A percentile compares a stretch with the other conserved stretches of the same genome.
Evolutionary conservation across 1,140 invertebrate species (phyloP).

Genomic region (Drosophila triauraria): DNA sequence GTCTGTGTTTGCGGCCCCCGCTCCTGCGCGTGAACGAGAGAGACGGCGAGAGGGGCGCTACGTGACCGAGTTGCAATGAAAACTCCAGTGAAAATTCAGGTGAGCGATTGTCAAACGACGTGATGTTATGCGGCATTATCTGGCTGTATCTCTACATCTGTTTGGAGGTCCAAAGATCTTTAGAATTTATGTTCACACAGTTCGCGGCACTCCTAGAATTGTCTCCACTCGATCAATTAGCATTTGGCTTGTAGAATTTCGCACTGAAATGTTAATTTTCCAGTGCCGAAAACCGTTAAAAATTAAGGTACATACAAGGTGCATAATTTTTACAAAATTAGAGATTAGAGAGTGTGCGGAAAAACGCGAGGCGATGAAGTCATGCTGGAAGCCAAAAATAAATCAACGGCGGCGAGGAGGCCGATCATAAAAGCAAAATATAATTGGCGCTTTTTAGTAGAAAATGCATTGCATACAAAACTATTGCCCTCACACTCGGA

Average conservation of each 20-base stretch:
- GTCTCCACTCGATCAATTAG: slow-evolving; percentile 42
- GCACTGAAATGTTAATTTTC: slow-evolving; percentile 64
- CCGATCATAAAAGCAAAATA: slow-evolving; percentile 75
- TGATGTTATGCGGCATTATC: slow-evolving; percentile 35
- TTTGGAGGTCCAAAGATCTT: slow-evolving; percentile 5
- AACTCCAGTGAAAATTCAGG: slow-evolving; percentile 50
- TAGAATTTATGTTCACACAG: slow-evolving; percentile 26
- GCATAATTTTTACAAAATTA: slow-evolving; percentile 59
- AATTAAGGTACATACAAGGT: slow-evolving; percentile 64
- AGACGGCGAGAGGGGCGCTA: slow-evolving; percentile 57
- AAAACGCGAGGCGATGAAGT: slow-evolving; percentile 67
- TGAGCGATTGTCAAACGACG: slow-evolving; percentile 41
- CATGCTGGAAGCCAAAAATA: slow-evolving; percentile 77
- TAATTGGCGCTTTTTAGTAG: slow-evolving; percentile 75
- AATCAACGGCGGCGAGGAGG: slow-evolving; percentile 41
- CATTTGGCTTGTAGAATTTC: slow-evolving; percentile 71
- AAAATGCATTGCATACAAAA: slow-evolving; percentile 70
- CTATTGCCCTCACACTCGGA: slow-evolving; percentile 36
- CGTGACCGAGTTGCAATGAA: slow-evolving; percentile 70
- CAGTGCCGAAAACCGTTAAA: slow-evolving; percentile 62
- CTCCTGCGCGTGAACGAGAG: slow-evolving; percentile 18
- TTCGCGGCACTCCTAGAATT: slow-evolving; percentile 36
- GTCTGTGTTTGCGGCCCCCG: slow-evolving; percentile 26
- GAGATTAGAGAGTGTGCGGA: slow-evolving; percentile 16
- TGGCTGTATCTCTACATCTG: slow-evolving; percentile 7